These are phyloP conservation scores for Cantharis flavilabris DNA, from an alignment of 2,888 invertebrate species.

Conservation along the genomic window DNA sequence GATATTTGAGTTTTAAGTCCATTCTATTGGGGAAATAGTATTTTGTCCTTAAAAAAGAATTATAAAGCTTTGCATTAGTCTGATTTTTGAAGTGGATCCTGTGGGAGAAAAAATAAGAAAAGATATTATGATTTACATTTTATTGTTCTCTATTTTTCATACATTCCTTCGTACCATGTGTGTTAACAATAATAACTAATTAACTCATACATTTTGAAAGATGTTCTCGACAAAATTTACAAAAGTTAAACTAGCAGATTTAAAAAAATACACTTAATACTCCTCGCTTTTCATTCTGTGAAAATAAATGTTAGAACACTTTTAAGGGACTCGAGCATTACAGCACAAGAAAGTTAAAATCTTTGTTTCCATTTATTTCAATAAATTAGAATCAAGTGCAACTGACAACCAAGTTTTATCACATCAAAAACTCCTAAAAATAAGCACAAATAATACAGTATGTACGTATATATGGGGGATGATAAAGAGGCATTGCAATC, in stretches of 20 bases:
- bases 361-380: neutral
- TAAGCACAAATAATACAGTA: neutral
- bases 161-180: conserved; percentile 29
- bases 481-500: neutral
- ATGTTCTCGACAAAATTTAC: neutral
- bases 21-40: neutral
- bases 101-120: neutral
- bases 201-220: conserved; percentile 1
- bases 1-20: neutral
- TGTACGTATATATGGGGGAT: neutral
- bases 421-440: neutral
- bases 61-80: too few species aligned
- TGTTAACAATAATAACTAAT: conserved; percentile 14
- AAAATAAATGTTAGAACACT: neutral
- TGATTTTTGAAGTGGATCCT: neutral
- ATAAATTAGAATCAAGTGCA: neutral
- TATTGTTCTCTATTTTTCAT: conserved; percentile 28
- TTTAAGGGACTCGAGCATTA: neutral
- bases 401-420: conserved; percentile 1
- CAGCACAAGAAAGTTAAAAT: neutral
- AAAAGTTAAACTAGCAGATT: neutral
- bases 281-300: neutral
- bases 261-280: neutral
- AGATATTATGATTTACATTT: conserved; percentile 16
- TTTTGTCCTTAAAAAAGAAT: too few species aligned